These are phyloP conservation scores for Amblyjoppa fuscipennis DNA, from an alignment of 2,888 invertebrate genomes.

Conservation along the genomic window DNA sequence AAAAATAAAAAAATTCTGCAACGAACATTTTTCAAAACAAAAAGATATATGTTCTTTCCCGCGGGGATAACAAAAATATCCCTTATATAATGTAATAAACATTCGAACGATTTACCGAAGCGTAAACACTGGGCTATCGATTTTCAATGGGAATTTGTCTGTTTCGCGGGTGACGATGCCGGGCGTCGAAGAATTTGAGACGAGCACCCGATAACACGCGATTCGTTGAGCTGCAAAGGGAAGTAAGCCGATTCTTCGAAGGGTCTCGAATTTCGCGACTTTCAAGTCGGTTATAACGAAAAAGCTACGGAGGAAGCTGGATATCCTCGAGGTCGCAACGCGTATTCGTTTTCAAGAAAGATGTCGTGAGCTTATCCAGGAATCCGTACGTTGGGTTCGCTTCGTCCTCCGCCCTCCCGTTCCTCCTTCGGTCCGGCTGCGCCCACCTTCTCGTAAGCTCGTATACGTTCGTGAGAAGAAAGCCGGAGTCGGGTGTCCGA, in stretches of 20 bases:
- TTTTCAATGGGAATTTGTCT: conserved; percentile 50
- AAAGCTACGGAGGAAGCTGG: conserved; percentile 18
- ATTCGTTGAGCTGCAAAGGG: conserved; percentile 14
- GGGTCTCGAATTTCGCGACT: conserved; percentile 52
- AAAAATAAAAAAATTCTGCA: background rate
- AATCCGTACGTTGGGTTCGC: conserved; percentile 36
- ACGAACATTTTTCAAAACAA: background rate
- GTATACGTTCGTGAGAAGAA: conserved; percentile 40
- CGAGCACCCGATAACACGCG: conserved; percentile 17
- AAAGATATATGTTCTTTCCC: background rate
- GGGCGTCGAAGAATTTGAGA: conserved; percentile 34
- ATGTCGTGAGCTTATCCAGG: conserved; percentile 51
- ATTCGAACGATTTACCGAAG: conserved; percentile 18
- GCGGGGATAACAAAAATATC: background rate
- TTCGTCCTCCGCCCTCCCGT: conserved; percentile 18
- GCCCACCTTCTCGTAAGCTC: background rate
- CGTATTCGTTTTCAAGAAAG: conserved; percentile 47
- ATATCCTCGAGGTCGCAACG: background rate
- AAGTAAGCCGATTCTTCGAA: conserved; percentile 1
- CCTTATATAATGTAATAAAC: background rate
- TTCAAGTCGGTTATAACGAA: conserved; percentile 12
- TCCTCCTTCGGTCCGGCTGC: background rate
- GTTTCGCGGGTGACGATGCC: conserved; percentile 7
- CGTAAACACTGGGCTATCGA: conserved; percentile 36
- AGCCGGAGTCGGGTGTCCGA: conserved; percentile 57